These are phyloP conservation scores for Drosophila pallidifrons DNA, from an alignment of 1,140 invertebrate species.

Conservation along the genomic window DNA sequence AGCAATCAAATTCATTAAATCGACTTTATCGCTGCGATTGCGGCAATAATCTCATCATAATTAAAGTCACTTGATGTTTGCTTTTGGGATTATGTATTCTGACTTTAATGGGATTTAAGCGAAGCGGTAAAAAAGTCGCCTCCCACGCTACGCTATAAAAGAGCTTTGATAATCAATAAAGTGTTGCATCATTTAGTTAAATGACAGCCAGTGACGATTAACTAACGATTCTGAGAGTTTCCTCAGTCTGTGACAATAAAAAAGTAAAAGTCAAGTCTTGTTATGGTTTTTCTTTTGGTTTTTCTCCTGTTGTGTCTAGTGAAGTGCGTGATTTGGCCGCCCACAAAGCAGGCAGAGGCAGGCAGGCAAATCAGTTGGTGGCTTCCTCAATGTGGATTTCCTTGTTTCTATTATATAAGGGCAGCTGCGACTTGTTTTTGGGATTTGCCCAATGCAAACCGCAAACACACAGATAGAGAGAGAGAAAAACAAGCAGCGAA, in stretches of 20 bases:
- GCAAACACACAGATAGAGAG: constrained; percentile 16
- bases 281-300: neutral
- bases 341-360: constrained; percentile 4
- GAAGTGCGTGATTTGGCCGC: constrained; percentile 35
- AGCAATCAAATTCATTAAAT: constrained; percentile 23
- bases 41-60: constrained; percentile 4
- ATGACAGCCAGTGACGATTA: neutral
- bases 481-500: constrained; percentile 11
- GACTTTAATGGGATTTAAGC: neutral
- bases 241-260: neutral
- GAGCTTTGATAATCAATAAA: no score
- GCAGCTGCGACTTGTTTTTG: constrained; percentile 25
- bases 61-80: neutral
- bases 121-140: neutral
- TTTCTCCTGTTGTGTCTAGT: constrained; percentile 18
- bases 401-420: constrained; percentile 48
- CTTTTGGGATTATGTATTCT: neutral
- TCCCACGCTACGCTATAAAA: neutral
- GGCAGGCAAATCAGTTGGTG: constrained; percentile 4
- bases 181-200: no score
- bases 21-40: constrained; percentile 11
- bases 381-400: constrained; percentile 34
- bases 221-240: neutral
- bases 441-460: constrained; percentile 43
- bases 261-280: constrained; percentile 5